Base-by-base conservation (phyloP, 2,797 vertebrate genomes). In the Takifugu rubripes region DNA sequence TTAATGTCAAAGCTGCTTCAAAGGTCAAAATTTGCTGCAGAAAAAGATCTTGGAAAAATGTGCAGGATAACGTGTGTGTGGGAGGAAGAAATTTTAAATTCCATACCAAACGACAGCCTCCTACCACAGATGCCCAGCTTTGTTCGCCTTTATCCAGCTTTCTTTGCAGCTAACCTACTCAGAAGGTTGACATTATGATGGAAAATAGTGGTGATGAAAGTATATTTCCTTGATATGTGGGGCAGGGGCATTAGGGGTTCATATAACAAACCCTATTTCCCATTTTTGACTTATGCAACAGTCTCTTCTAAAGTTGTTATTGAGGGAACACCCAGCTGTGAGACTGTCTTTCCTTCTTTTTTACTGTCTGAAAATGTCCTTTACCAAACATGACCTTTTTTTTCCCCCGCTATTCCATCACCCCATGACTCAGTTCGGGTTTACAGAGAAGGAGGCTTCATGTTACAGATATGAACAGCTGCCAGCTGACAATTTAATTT, bases 271-370 rank as follows among this genome's bases (percentile, higher is more conserved):
- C 54, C 6, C 74, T 78, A 84, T 83, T 12, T 36, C 2, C 90
- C 84, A 88, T 80, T 83, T 82, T 55, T 0, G 1, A 27, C 78
- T 91, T 90, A 89, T 78, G 84, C 77, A 88, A 89, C 44, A 21
- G 69, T 63, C 54, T 77, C 61, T 75, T 62, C 56, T 29, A 63
- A 59, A 64, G 60, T 51, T n/a, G 51, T 66, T 68, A 56, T 58
- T 60, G 2, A 52, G 61, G 66, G 67, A 75, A 66, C 70, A 73
- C 69, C 68, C 64, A 52, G 43, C 54, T 43, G 45, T 5, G 8
- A 15, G n/a, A 0, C 27, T 1, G 54, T 63, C 47, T 56, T 59
- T 60, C 55, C 45, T 33, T 10, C 58, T 33, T 48, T 55, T 0
- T 40, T 55, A 36, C 51, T 61, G 43, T 53, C 59, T 65, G 25